Base-by-base conservation (phyloP, 2,888 invertebrate genomes). In the Argyresthia albistria region DNA sequence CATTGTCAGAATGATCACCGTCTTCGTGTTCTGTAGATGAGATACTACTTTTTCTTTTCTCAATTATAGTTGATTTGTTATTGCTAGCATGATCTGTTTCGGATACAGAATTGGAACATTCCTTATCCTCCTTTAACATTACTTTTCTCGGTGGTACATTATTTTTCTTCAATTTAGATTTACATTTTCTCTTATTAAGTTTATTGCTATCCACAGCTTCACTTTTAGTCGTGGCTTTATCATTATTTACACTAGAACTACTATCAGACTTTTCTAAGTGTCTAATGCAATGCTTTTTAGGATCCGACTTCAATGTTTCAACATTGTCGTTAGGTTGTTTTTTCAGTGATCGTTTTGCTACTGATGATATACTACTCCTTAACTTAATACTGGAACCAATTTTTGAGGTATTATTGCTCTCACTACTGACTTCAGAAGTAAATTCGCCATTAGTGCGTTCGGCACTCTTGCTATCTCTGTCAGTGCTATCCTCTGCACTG, bases 21-120 rank as follows among this genome's bases (percentile, higher is more conserved):
- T 78, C 76, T n/a, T 79, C 79, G 49, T 78, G 76, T 46, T 83
- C 84, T 46, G 73, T 70, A 16, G 86, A 84, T 0, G 84, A 84
- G 12, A 87, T 75, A 69, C 84, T 83, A 56, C 81, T 86, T 65
- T 86, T 82, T 57, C 83, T 70, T 54, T 81, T 83, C 58, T 82
- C 78, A 60, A 79, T 76, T 65, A 83, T 80, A 74, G 72, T 74
- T 63, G 76, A 69, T 78, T 84, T 86, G 71, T 67, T 78, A 65
- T 80, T 77, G 54, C 75, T 76, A 63, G 73, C 65, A 58, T 69
- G 77, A 56, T 81, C 80, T 60, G 70, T 71, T 61, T 77, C 79
- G 49, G 73, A 61, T 43, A 72, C 59, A 49, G 74, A 70, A 58
- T 73, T 79, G 54, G 70, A 62, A 58, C 71, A 58, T 57, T 74